phyloP scores from a whole-genome alignment of 2,113 vertebrate genomes.

The Odocoileus virginianus region DNA sequence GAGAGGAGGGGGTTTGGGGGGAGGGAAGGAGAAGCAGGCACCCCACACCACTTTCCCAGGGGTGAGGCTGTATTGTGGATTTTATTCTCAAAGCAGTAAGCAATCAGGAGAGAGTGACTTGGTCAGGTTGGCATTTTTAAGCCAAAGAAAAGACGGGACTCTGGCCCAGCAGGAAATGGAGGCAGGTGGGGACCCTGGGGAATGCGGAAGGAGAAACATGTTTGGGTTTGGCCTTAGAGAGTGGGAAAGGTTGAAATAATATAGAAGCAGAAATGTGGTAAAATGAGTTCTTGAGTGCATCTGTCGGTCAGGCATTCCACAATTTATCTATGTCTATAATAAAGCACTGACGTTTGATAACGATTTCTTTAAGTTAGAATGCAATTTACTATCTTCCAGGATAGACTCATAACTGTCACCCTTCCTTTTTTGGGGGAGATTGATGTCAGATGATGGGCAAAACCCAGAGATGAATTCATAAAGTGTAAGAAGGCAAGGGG shows the following conservation, averaged over 20 bases:
- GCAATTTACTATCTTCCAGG: neutral
- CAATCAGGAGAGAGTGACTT: neutral
- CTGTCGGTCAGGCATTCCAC: neutral
- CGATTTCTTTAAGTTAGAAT: neutral
- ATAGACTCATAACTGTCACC: neutral
- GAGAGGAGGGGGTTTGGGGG: rapidly evolving
- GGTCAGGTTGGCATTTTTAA: neutral
- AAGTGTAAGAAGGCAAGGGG: neutral
- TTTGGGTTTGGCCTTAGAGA: neutral
- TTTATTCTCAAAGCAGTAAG: neutral
- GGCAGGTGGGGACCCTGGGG: neutral
- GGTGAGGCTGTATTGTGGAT: no score
- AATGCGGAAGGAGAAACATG: neutral
- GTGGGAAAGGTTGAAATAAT: neutral
- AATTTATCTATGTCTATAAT: neutral
- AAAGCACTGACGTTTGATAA: neutral
- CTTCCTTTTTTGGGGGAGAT: neutral
- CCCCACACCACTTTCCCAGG: neutral
- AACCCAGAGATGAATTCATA: neutral
- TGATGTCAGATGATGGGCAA: neutral
- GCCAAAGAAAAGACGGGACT: neutral
- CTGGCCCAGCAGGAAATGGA: neutral
- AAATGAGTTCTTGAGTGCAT: neutral
- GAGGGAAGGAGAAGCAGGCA: rapidly evolving
- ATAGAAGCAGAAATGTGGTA: neutral